Evolutionary conservation across 2,888 invertebrate species (phyloP).

Genomic region (Pyrrhia umbra): DNA sequence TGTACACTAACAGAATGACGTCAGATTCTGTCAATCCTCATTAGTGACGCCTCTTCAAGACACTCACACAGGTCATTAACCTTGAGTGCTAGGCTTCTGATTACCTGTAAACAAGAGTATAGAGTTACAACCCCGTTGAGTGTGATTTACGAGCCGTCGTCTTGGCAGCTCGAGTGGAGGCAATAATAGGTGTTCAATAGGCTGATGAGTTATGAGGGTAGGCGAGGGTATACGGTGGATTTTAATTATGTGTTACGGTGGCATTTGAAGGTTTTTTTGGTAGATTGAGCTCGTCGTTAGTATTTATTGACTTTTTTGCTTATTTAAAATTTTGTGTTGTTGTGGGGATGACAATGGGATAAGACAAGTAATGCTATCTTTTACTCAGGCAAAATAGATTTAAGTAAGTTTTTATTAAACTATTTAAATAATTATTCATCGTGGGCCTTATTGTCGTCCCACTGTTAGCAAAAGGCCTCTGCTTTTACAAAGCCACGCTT

Average conservation of each 20-base stretch:
- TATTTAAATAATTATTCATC: too few species aligned
- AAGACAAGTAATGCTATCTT: too few species aligned
- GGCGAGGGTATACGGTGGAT: not conserved
- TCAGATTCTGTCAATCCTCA: not conserved
- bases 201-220: constrained; percentile 37
- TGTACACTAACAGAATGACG: not conserved
- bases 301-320: too few species aligned
- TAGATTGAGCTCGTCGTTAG: not conserved
- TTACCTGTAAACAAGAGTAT: constrained; percentile 47
- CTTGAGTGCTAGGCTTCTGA: constrained; percentile 41
- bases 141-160: constrained; percentile 43
- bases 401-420: too few species aligned
- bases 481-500: too few species aligned
- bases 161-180: constrained; percentile 19
- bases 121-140: constrained; percentile 48
- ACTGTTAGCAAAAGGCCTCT: too few species aligned
- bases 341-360: too few species aligned
- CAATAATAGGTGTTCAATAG: constrained; percentile 48
- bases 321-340: too few species aligned
- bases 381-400: too few species aligned
- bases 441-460: too few species aligned
- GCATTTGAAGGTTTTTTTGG: not conserved
- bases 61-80: constrained; percentile 46
- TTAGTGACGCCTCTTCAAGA: constrained; percentile 26
- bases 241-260: constrained; percentile 22